Evolutionary conservation across 2,113 vertebrate species (phyloP).

Genomic region (Hyaena hyaena): DNA sequence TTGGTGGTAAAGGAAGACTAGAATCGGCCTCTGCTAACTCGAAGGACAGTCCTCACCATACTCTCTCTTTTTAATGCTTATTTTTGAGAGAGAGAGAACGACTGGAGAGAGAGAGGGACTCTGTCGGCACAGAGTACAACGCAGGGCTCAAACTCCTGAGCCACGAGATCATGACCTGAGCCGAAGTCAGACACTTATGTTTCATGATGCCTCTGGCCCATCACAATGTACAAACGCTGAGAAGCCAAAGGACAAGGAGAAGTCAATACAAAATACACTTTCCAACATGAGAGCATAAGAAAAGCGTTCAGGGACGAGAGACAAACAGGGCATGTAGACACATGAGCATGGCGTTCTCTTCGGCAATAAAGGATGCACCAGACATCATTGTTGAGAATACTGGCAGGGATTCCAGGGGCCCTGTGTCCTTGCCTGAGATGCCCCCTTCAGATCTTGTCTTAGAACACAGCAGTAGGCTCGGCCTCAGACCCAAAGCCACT

Average conservation of each 20-base stretch:
- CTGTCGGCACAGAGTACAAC: no score
- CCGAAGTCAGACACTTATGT: no score
- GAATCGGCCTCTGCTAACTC: not conserved
- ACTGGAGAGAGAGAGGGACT: no score
- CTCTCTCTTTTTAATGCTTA: not conserved
- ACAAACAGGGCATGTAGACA: no score
- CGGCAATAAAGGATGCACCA: not conserved
- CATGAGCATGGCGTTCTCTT: not conserved
- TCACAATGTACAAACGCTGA: not conserved
- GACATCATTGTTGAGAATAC: not conserved
- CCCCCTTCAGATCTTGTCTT: not conserved
- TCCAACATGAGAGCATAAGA: not conserved
- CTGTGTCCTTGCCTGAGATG: not conserved
- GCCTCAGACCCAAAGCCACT: not conserved
- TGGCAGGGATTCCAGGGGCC: not conserved
- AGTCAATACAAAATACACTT: not conserved
- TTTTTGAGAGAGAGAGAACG: no score
- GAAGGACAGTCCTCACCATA: not conserved
- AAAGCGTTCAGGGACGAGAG: not conserved
- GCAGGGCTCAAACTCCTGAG: no score
- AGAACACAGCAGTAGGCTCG: not conserved
- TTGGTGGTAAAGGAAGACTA: not conserved
- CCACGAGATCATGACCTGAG: no score
- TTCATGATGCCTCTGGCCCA: not conserved
- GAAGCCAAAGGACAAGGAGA: not conserved